Base-by-base conservation (phyloP, 2,113 vertebrate species). In the Charina bottae region DNA sequence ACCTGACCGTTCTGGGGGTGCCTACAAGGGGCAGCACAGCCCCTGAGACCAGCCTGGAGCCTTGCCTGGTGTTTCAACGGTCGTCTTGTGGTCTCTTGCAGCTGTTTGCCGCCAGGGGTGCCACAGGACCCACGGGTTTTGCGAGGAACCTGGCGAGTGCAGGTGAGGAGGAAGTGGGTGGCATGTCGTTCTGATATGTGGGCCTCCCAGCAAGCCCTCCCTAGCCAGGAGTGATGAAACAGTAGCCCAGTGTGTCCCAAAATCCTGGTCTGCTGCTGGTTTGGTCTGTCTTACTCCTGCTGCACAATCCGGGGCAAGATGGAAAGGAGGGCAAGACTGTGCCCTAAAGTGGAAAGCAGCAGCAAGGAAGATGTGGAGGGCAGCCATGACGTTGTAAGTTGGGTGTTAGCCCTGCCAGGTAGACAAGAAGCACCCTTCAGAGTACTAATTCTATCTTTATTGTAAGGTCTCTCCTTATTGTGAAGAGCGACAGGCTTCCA, bases 21-120 rank as follows among this genome's bases (percentile, higher is more conserved):
- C 23, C 26, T 28, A 0, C 49, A 6, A 53, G 26, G 85, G n/a
- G n/a, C 28, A 37, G 28, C 19, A 17, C 0, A 17, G 33, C 28
- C 0, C 23, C 37, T 33, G 5, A 15, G 15, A 62, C 13, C 54
- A 11, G 24, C 28, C 42, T 0, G n/a, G 54, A 87, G 13, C 28
- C 85, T 26, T 8, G 0, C 33, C 21, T 26, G 58, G 26, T 0
- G 23, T 49, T 49, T 12, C 33, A 46, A 46, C 19, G 19, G 3
- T 23, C 33, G 6, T 5, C 42, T 49, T 42, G 96, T 0, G 54
- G 5, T 94, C 86, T 89, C 89, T 96, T 88, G 62, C 95, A 98
- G 97, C 98, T 0, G 94, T 98, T 68, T 98, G 97, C 90, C 97
- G 54, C 91, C 97, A 96, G 85, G 97, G 97, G 0, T 98, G 98